Evolutionary conservation across 2,797 vertebrate genomes (phyloP).

Genomic region (Myotis vivesi): DNA sequence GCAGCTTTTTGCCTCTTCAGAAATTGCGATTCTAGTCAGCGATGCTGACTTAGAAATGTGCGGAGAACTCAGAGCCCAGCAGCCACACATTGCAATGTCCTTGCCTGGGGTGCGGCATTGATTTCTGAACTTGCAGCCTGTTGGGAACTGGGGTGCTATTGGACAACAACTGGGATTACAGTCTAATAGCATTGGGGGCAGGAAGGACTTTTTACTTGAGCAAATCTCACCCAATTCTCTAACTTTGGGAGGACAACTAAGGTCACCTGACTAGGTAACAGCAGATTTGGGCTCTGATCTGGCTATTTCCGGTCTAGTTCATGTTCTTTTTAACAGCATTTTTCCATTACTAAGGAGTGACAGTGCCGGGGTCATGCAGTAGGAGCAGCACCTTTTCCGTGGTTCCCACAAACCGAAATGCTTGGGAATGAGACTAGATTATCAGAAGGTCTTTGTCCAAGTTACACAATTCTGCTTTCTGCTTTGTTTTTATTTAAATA

Average conservation of each 20-base stretch:
- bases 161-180: not conserved
- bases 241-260: constrained; percentile 18
- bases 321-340: not conserved
- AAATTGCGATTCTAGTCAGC: constrained; percentile 66
- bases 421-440: not conserved
- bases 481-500: not conserved
- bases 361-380: not conserved
- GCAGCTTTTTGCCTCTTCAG: constrained; percentile 65
- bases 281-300: not conserved
- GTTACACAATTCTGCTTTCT: not conserved
- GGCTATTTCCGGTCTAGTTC: not conserved
- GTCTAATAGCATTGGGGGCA: not conserved
- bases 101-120: not conserved
- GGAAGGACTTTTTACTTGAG: constrained; percentile 7
- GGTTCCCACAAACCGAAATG: not conserved
- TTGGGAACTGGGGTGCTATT: not conserved
- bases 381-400: not conserved
- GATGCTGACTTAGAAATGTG: constrained; percentile 47
- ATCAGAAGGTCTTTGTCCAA: not conserved
- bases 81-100: not conserved
- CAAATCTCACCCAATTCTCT: not conserved
- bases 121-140: not conserved
- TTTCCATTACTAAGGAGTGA: not conserved
- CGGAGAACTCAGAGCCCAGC: not conserved
- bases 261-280: not conserved